Evolutionary conservation across 2,797 vertebrate genomes (phyloP).

Genomic region (Enteromius radiatus): DNA sequence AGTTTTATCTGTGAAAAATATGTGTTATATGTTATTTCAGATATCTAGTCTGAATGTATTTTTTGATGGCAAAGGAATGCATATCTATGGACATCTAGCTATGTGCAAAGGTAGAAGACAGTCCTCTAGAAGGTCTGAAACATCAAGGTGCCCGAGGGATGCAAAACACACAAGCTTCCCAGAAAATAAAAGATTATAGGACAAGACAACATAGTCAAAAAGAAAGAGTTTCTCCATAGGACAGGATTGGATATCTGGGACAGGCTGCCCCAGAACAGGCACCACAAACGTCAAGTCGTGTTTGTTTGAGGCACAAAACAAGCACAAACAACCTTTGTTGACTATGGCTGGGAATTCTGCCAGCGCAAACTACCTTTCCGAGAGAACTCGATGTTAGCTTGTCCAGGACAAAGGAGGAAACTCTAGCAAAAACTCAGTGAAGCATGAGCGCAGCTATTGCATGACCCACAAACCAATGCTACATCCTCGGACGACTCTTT

Average conservation of each 20-base stretch:
- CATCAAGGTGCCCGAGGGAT: conserved; percentile 5
- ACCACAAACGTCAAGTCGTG: conserved; percentile 31
- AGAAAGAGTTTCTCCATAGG: conserved; percentile 27
- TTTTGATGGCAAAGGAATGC: neutral
- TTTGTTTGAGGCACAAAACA: conserved; percentile 43
- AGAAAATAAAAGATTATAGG: conserved; percentile 35
- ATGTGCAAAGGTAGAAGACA: neutral
- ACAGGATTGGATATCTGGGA: conserved; percentile 39
- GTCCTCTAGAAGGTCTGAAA: neutral
- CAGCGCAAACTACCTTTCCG: neutral
- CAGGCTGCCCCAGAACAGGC: conserved; percentile 22
- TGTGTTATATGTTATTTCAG: neutral
- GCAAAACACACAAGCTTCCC: conserved; percentile 1
- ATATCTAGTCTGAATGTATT: neutral
- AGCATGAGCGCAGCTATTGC: neutral
- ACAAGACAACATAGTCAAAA: conserved; percentile 29
- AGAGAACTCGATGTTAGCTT: conserved; percentile 15
- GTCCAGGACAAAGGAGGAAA: conserved; percentile 25
- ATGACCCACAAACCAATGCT: conserved; percentile 27
- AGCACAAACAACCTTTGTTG: conserved; percentile 27
- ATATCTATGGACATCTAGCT: conserved; percentile 6
- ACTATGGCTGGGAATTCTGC: conserved; percentile 29
- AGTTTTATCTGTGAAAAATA: neutral
- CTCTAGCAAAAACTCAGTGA: neutral
- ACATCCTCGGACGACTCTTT: neutral